Conservation (phyloP, 1,140 invertebrate species). For the Hylyphantes graminicola region DNA sequence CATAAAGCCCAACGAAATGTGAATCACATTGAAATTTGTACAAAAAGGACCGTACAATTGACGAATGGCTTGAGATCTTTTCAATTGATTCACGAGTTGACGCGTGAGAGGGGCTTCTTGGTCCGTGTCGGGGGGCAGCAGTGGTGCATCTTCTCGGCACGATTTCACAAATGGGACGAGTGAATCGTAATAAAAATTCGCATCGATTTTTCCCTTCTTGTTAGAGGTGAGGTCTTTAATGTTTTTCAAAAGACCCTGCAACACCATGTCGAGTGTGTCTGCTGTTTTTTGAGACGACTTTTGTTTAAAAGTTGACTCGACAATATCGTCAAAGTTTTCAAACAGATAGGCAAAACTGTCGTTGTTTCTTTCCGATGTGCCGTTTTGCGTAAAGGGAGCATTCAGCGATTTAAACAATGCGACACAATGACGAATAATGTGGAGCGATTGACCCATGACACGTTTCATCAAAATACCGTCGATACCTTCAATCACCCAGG, state of each 20-base stretch:
- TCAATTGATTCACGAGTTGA: neutral
- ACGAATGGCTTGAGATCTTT: neutral
- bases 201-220: conserved; percentile 4
- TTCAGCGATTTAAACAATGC: neutral
- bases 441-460: neutral
- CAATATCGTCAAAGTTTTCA: neutral
- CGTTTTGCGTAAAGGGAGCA: conserved; percentile 12
- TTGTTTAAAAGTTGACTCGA: too few relatives aligned
- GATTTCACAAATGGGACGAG: neutral
- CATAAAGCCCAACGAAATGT: neutral
- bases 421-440: neutral
- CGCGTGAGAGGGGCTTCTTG: neutral
- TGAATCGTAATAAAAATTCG: conserved; percentile 16
- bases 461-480: conserved; percentile 17
- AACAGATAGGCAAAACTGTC: neutral
- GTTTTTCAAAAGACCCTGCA: neutral
- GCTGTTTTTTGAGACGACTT: neutral
- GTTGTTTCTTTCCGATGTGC: neutral
- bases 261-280: neutral
- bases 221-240: neutral
- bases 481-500: neutral
- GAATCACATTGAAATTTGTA: neutral
- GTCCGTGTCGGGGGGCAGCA: neutral
- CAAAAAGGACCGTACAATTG: neutral
- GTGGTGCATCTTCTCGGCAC: neutral